These are phyloP conservation scores for Temnothorax nylanderi DNA, from an alignment of 1,140 invertebrate genomes.

Conservation along the genomic window DNA sequence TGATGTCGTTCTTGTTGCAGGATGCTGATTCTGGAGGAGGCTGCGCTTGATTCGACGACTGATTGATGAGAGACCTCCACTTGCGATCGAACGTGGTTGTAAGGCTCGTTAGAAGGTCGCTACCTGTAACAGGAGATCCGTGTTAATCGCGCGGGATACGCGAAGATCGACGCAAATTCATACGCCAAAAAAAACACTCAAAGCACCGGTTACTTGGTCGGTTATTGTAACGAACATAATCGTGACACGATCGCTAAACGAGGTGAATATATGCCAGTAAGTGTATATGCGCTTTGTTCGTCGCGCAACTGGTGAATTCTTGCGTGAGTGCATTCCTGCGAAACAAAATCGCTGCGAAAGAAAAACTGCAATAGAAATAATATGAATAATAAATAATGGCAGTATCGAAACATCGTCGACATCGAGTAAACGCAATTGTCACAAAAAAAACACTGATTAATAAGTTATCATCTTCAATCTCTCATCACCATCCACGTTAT, in stretches of 20 bases:
- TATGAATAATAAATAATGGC: neutral
- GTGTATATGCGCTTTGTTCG: neutral
- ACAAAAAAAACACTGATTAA: slow-evolving; percentile 26
- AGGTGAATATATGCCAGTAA: neutral
- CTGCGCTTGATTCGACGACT: slow-evolving; percentile 78
- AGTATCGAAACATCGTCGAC: neutral
- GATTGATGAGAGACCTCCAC: slow-evolving; percentile 87
- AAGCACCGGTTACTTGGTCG: slow-evolving; percentile 63
- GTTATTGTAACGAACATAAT: slow-evolving; percentile 27
- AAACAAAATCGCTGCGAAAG: slow-evolving; percentile 33
- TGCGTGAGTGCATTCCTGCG: slow-evolving; percentile 35
- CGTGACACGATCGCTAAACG: slow-evolving; percentile 32
- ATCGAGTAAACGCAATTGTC: slow-evolving; percentile 20
- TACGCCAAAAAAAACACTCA: slow-evolving; percentile 59
- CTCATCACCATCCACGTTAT: neutral
- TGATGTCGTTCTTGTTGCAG: slow-evolving; percentile 54
- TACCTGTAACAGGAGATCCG: slow-evolving; percentile 85
- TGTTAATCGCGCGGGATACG: neutral
- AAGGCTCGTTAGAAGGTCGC: slow-evolving; percentile 89
- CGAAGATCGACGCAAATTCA: slow-evolving; percentile 19
- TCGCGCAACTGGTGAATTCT: slow-evolving; percentile 37
- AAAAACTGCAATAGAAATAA: slow-evolving; percentile 18
- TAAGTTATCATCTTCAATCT: slow-evolving; percentile 1
- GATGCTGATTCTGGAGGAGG: slow-evolving; percentile 66
- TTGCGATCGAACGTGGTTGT: slow-evolving; percentile 92